Evolutionary conservation across 30 jellyfish, hydroid and myxozoan genomes (phyloP), one percentile per base, ranked within the genome.

Genomic region (Turritopsis dohrnii): DNA sequence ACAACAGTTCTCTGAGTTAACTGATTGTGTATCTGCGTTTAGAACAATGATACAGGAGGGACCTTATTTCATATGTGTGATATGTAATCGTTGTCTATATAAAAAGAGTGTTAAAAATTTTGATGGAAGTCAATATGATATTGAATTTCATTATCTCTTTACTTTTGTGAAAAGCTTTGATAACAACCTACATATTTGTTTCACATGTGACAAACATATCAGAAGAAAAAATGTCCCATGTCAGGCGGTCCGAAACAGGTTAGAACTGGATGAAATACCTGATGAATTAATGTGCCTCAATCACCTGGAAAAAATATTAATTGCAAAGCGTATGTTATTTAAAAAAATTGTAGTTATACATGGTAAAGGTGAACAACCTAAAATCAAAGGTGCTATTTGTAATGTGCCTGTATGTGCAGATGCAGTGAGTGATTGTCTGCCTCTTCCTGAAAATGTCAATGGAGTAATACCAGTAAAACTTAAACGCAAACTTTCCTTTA

Each of bases 351-450:
- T 66, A 21, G 29, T 41, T 13, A 66, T 66, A 66, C 27, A 21
- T 21, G 29, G 27, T 21, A 66, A 66, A 66, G 76, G 76, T 66
- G 29, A 66, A 66, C 76, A 17, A 66, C 76, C 76, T 7, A 66
- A 66, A 17, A 66, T 66, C 8, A 66, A 66, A 66, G 76, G 76
- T 21, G 76, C 76, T 66, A 66, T 66, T 66, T 66, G 17, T 66
- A 66, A 66, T n/a, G n/a, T n/a, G n/a, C n/a, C n/a, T 26, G 17
- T 66, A 21, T 26, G 17, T 21, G 17, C 17, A 3, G 7, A 66
- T 66, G 17, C 7, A 3, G 17, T 66, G 17, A 66, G 29, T 66
- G 29, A 66, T 66, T 66, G 76, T 66, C 29, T 66, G 4, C 76
- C 76, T 4, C 76, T 21, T 3, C 29, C 29, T 66, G 76, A 21